phyloP scores from a whole-genome alignment of 2,113 vertebrate species.

The Grantiella picta region DNA sequence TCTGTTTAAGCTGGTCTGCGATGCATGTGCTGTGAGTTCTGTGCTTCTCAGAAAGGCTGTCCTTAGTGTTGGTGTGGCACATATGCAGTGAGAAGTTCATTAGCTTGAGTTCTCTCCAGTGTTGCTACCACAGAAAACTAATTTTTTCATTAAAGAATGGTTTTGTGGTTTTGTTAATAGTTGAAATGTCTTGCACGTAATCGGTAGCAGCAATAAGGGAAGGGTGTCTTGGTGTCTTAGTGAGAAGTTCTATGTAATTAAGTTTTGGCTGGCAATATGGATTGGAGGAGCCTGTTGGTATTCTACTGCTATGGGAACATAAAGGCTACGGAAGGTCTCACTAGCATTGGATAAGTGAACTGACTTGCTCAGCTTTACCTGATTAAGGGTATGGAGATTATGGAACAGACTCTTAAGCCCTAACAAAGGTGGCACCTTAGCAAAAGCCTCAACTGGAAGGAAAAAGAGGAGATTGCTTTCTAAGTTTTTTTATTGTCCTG shows the following conservation, averaged over 20 bases:
- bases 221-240: background rate
- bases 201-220: background rate
- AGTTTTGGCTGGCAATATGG: background rate
- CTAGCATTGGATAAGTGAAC: background rate
- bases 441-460: background rate
- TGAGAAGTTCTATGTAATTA: background rate
- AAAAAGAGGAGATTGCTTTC: background rate
- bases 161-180: background rate
- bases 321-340: rapidly evolving
- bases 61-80: background rate
- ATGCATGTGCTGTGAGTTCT: background rate
- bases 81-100: background rate
- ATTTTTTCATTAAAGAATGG: background rate
- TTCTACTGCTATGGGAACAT: background rate
- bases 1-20: background rate
- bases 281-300: background rate
- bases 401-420: background rate
- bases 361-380: background rate
- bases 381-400: background rate
- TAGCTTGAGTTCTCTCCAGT: background rate
- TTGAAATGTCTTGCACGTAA: background rate
- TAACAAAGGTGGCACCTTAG: background rate
- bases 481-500: background rate
- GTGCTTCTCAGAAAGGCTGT: background rate
- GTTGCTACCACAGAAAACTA: background rate